A percentile compares a stretch with the other conserved stretches of the same genome.
Evolutionary conservation across 2,113 vertebrate species (phyloP).

Genomic region (Nicator chloris): DNA sequence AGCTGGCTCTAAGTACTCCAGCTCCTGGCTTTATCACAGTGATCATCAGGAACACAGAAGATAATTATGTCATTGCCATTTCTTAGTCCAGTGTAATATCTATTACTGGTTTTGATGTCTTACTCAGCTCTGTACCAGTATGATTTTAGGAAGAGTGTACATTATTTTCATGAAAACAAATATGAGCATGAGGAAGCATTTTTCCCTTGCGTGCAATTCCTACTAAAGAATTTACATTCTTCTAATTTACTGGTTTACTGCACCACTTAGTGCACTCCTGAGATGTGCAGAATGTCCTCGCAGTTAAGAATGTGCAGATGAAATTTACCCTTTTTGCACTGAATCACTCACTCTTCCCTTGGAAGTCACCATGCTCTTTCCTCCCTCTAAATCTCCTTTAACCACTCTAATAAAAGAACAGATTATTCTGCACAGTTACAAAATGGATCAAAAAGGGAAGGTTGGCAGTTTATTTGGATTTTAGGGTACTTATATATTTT

Average conservation of each 20-base stretch:
- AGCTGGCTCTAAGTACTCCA: neutral
- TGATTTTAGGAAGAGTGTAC: conserved; percentile 77
- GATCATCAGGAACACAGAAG: conserved; percentile 34
- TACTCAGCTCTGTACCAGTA: conserved; percentile 70
- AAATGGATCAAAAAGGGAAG: neutral
- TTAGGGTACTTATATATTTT: neutral
- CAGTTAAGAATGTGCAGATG: conserved; percentile 75
- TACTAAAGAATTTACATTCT: conserved; percentile 85
- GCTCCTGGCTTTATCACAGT: conserved; percentile 19
- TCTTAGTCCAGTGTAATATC: conserved; percentile 66
- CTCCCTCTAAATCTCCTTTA: conserved; percentile 57
- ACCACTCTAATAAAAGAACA: conserved; percentile 19
- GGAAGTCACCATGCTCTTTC: conserved; percentile 66
- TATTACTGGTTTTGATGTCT: conserved; percentile 74
- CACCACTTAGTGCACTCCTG: conserved; percentile 81
- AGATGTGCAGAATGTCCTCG: conserved; percentile 79
- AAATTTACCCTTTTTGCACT: conserved; percentile 79
- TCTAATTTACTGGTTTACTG: conserved; percentile 87
- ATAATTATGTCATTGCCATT: conserved; percentile 45
- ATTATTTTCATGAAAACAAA: conserved; percentile 86
- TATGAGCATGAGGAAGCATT: conserved; percentile 80
- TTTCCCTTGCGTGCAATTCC: conserved; percentile 81
- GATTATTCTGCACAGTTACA: conserved; percentile 10
- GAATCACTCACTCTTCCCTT: conserved; percentile 71
- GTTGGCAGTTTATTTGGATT: neutral